Base-by-base conservation (phyloP, 2,797 vertebrate species). In the Microtus californicus region DNA sequence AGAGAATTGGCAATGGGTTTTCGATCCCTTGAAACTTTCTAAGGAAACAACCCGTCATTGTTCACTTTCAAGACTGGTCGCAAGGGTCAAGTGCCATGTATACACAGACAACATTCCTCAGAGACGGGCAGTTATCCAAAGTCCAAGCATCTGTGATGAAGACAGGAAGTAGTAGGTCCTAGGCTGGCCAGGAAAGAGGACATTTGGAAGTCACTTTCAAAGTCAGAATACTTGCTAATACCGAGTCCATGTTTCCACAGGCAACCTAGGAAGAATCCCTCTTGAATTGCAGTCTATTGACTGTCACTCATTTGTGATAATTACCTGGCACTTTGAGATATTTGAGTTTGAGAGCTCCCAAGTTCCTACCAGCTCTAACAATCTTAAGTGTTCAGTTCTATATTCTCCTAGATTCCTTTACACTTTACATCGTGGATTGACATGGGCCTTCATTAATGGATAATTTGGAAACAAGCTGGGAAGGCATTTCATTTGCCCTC, bases 391-490 rank as follows among this genome's bases (percentile, higher is more conserved):
- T 65, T 90, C 56, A 40, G 81, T 92, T 85, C 12, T 92, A 5
- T 54, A 93, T 29, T 94, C 45, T 95, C 83, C 65, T 81, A 45
- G 48, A 88, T 94, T 94, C 83, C 71, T 91, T 94, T 96, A 95
- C 61, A 82, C 48, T 73, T n/a, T n/a, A 89, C 40, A 71, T 59
- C 93, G 61, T 89, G 43, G 59, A 93, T 74, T 96, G 74, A 71
- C 87, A 93, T 89, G 74, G 87, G 25, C 61, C 54, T 94, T 61
- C 45, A 5, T 94, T 81, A 97, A 95, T 51, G 96, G 83, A 87
- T 91, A 96, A 96, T 94, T 92, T 97, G 83, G 95, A 96, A 97
- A 96, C 59, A 94, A 93, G 87, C 48, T 87, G 51, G 37, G 37
- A 97, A 94, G 90, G 29, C 61, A 95, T 91, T 97, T 95, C 48